A percentile compares a stretch with the other conserved stretches of the same genome.
phyloP scores from a whole-genome alignment of 2,113 vertebrate genomes.

The Nothoprocta pentlandii region DNA sequence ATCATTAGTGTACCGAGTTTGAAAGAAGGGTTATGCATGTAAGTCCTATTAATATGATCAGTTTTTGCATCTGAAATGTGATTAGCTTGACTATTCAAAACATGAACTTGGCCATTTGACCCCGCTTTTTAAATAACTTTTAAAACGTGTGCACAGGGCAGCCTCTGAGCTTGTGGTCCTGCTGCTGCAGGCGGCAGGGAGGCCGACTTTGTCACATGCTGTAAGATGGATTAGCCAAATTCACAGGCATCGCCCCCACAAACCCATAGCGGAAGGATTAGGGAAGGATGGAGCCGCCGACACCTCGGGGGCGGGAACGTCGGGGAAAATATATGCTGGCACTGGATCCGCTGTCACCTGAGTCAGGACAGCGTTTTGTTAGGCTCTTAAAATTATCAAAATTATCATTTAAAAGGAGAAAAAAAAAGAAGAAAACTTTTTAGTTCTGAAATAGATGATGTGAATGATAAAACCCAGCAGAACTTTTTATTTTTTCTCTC shows the following conservation, averaged over 20 bases:
- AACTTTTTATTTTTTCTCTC: neutral
- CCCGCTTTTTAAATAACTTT: neutral
- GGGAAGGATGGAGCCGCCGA: neutral
- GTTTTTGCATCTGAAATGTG: neutral
- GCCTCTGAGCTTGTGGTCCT: neutral
- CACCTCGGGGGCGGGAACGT: neutral
- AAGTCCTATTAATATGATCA: neutral
- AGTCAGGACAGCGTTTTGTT: rapidly evolving
- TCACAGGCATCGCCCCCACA: rapidly evolving
- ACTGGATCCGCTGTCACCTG: neutral
- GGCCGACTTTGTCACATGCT: neutral
- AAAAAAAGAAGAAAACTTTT: neutral
- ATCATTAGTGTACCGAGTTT: neutral
- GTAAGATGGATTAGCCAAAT: neutral
- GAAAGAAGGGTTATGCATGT: neutral
- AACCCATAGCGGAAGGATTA: neutral
- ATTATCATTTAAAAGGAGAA: neutral
- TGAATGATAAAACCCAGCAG: neutral
- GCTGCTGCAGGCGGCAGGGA: neutral
- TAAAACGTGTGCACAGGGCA: neutral
- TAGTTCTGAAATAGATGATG: neutral
- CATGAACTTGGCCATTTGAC: neutral
- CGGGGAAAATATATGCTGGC: neutral
- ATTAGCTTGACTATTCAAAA: neutral
- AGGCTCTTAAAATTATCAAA: neutral